Conservation (phyloP, 2,113 vertebrate genomes). For the Archilochus colubris region DNA sequence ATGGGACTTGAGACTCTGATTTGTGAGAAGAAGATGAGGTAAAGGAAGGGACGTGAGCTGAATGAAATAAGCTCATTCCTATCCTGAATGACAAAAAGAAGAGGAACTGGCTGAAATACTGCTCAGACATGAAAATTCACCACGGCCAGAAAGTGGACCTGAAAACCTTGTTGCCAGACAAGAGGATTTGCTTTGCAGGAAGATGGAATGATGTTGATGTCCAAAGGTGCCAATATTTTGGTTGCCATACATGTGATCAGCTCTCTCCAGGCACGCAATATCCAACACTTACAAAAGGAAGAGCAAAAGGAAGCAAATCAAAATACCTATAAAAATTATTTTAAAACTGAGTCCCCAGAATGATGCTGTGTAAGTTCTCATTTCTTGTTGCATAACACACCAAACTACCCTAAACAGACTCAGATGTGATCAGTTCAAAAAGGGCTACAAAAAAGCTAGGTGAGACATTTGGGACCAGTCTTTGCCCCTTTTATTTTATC, state of each 20-base stretch:
- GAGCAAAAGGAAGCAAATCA: neutral
- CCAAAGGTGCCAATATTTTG: neutral
- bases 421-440: neutral
- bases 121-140: neutral
- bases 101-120: neutral
- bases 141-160: neutral
- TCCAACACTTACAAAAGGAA: neutral
- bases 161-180: neutral
- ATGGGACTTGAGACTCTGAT: neutral
- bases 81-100: neutral
- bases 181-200: neutral
- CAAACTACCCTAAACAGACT: neutral
- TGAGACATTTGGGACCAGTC: neutral
- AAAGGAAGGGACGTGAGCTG: neutral
- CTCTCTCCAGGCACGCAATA: neutral
- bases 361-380: neutral
- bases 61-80: neutral
- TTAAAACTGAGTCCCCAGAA: neutral
- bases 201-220: neutral
- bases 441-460: neutral
- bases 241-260: neutral
- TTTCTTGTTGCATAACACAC: neutral
- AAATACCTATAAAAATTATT: neutral
- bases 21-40: conserved; percentile 16
- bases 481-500: neutral